Evolutionary conservation across 2,797 vertebrate genomes (phyloP).

Genomic region (Peromyscus eremicus): DNA sequence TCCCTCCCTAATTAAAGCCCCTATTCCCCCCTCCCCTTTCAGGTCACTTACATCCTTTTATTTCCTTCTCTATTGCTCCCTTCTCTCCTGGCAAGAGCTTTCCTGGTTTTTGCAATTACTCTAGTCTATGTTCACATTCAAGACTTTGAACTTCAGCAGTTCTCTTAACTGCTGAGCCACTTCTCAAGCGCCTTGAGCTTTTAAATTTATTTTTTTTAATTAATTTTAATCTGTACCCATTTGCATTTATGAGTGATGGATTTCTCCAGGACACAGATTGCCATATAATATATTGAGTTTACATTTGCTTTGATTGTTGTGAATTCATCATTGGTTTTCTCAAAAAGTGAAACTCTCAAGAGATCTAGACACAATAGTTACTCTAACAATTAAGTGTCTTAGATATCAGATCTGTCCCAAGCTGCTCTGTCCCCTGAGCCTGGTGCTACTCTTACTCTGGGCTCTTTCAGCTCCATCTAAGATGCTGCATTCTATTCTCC

Average conservation of each 20-base stretch:
- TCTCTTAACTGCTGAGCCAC: neutral
- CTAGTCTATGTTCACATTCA: neutral
- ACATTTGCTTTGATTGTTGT: neutral
- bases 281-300: neutral
- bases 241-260: neutral
- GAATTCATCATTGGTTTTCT: neutral
- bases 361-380: neutral
- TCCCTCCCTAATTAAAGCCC: neutral
- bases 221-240: neutral
- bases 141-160: neutral
- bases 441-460: neutral
- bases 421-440: neutral
- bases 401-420: neutral
- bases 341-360: neutral
- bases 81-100: neutral
- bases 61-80: neutral
- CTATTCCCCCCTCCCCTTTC: neutral
- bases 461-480: neutral
- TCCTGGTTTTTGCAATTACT: neutral
- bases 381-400: neutral
- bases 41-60: neutral
- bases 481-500: neutral
- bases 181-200: neutral
- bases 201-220: neutral
- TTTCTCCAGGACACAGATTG: neutral